Percentiles rank a stretch among this genome's conserved stretches.
These are phyloP conservation scores for Rhinogobius similis DNA, from an alignment of 2,113 vertebrate genomes.

Conservation along the genomic window DNA sequence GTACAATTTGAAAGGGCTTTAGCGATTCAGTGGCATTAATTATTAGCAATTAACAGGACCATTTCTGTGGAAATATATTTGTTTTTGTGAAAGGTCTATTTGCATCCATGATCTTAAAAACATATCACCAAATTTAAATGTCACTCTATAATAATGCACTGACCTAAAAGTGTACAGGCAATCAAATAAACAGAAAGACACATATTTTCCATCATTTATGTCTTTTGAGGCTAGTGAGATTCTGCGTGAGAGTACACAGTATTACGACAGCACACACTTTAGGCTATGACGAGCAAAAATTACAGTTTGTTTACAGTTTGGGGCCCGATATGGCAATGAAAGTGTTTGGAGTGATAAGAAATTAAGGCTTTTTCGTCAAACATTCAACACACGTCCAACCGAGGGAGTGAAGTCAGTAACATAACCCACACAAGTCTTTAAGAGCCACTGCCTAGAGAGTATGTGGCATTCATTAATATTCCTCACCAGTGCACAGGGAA, in stretches of 20 bases:
- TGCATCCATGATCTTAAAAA: background rate
- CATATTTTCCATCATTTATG: background rate
- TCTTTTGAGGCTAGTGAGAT: conserved; percentile 2
- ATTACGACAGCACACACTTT: conserved; percentile 26
- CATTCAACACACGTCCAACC: conserved; percentile 21
- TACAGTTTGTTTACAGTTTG: conserved; percentile 35
- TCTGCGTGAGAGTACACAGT: conserved; percentile 12
- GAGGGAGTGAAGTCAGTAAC: conserved; percentile 39
- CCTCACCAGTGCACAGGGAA: conserved; percentile 54
- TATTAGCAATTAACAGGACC: too few species aligned
- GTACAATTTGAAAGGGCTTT: too few species aligned
- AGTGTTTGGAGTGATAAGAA: conserved; percentile 38
- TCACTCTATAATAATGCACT: background rate
- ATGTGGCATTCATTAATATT: conserved; percentile 71
- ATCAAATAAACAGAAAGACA: background rate
- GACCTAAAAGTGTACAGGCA: background rate
- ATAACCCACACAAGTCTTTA: conserved; percentile 55
- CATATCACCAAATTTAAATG: background rate
- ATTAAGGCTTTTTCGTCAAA: conserved; percentile 25
- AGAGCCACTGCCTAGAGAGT: conserved; percentile 41
- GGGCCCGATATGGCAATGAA: conserved; percentile 26
- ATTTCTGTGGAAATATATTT: too few species aligned
- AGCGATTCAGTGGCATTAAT: too few species aligned
- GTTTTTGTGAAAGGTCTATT: background rate
- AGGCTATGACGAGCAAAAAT: conserved; percentile 21